Evolutionary conservation across 2,888 invertebrate species (phyloP), one percentile per base, ranked within the genome.

Genomic region (Bursaphelenchus okinawaensis): DNA sequence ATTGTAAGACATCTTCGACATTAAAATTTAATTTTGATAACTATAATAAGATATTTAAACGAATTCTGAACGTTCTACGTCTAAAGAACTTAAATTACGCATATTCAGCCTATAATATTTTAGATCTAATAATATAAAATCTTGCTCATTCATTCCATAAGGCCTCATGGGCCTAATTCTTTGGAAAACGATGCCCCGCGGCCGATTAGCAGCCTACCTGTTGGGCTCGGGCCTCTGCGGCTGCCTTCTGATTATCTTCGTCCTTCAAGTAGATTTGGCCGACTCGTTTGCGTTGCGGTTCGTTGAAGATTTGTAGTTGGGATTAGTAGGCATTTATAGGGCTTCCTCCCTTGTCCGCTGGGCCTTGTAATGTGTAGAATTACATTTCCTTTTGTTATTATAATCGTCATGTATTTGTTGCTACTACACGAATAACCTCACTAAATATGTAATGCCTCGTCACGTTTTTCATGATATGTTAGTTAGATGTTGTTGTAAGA

Each of bases 361-460:
- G n/a, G n/a, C n/a, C n/a, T n/a, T n/a, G n/a, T n/a, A n/a, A n/a
- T n/a, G 12, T 40, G 40, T 40, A 40, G 40, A 40, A 40, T 40
- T 40, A 40, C 40, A 40, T 40, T 40, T 40, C 12, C n/a, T 40
- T 40, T 40, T n/a, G n/a, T n/a, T n/a, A n/a, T n/a, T n/a, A n/a
- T n/a, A n/a, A n/a, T n/a, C n/a, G n/a, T n/a, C n/a, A n/a, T n/a
- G n/a, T n/a, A n/a, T 4, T 40, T n/a, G 40, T 6, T 40, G 1
- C n/a, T 12, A 40, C 40, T 40, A 6, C 16, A 40, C 12, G 40
- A n/a, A n/a, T n/a, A n/a, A 6, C 6, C 40, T 40, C 1, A 40
- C 40, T 40, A 12, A 28, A 27, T 4, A 23, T 51, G 60, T 50
- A 50, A 59, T 59, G 60, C 60, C 60, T 22, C 60, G 60, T 12